Evolutionary conservation across 2,797 vertebrate genomes (phyloP), one percentile per base, ranked within the genome.

Genomic region (Microhierax caerulescens): DNA sequence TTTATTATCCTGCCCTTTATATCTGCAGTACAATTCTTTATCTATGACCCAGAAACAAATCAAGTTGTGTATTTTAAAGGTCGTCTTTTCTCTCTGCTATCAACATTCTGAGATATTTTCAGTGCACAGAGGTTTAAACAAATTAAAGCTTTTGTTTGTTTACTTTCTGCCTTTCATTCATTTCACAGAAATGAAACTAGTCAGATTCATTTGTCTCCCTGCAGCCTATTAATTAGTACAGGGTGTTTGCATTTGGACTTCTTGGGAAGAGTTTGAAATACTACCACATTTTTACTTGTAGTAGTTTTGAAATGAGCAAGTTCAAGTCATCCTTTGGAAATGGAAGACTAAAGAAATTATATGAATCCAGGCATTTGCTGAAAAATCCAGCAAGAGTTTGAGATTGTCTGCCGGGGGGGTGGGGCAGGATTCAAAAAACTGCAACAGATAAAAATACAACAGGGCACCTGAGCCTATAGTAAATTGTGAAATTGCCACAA

Each of bases 1-100:
- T 93, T 95, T 85, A 74, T 93, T 94, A 82, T 47, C 59, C 68
- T 70, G 19, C 86, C 93, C 88, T 79, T 82, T 84, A 18, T 24
- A 85, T 67, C 85, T 74, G 84, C 83, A 74, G 83, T 10, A 80
- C 85, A 92, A 80, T 89, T 70, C 93, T 91, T 68, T 69, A 86
- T 43, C 93, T 78, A 73, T 91, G 96, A 95, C 88, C 93, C 88
- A 93, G 85, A 97, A 95, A 90, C 69, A 90, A 94, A 94, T 75
- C 51, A 92, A 81, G 74, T 69, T 82, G 67, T 34, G 25, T 87
- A 93, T 94, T 91, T 85, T 91, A 95, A 93, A 92, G 90, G 85
- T 20, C 2, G 6, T 68, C 79, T 96, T 54, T 79, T 32, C 87
- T 80, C 85, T 30, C 64, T 45, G 73, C 92, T 75, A 56, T 68